Evolutionary conservation across 2,888 invertebrate species (phyloP).

Genomic region (Erynnis tages): DNA sequence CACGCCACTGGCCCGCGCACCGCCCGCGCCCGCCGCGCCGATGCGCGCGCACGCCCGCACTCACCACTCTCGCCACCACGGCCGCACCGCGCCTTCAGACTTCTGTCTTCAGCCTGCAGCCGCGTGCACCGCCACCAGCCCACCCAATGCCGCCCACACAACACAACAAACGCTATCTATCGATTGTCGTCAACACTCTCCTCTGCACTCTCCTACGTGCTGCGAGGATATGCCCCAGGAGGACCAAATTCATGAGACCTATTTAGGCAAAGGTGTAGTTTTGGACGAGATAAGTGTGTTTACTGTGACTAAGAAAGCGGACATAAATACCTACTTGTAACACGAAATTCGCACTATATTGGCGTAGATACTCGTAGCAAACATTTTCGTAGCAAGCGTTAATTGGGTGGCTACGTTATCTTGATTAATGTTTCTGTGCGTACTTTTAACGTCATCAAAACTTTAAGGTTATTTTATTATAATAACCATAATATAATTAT

Average conservation of each 20-base stretch:
- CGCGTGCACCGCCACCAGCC: constrained; percentile 54
- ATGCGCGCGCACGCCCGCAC: constrained; percentile 68
- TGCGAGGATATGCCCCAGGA: constrained; percentile 31
- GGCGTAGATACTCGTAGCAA: no score
- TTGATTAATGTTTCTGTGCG: no score
- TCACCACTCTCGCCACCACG: constrained; percentile 45
- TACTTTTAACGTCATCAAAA: no score
- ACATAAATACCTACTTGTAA: no score
- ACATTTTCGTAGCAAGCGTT: no score
- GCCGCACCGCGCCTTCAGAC: constrained; percentile 43
- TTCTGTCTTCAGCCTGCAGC: constrained; percentile 46
- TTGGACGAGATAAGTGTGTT: no score
- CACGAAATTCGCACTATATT: no score
- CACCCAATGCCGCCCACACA: constrained; percentile 51
- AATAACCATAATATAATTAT: no score
- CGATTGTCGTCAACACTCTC: constrained; percentile 48
- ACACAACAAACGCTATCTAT: constrained; percentile 51
- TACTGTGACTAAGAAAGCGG: no score
- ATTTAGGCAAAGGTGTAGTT: neutral
- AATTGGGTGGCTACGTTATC: no score
- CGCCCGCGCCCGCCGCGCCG: constrained; percentile 63
- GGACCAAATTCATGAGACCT: neutral
- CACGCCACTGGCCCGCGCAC: constrained; percentile 78
- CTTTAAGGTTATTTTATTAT: no score
- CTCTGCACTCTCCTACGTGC: constrained; percentile 45